These are phyloP conservation scores for Trachurus trachurus DNA, from an alignment of 2,797 vertebrate genomes.

Conservation along the genomic window DNA sequence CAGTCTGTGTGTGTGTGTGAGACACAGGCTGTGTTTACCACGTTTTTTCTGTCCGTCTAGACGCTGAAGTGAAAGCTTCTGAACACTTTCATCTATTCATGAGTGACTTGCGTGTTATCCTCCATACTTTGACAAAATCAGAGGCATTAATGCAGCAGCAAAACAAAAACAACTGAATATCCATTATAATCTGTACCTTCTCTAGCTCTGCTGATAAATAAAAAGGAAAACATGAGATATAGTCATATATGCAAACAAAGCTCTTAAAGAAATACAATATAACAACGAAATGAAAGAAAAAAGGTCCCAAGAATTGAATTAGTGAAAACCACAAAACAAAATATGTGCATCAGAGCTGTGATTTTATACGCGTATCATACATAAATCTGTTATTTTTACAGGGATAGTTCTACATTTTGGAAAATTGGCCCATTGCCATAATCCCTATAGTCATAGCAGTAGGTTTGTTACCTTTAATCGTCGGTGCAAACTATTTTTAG, in stretches of 20 bases:
- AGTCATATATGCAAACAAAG: background rate
- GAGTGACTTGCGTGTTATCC: background rate
- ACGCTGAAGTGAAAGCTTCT: conserved; percentile 16
- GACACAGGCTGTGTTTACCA: background rate
- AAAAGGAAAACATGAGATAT: background rate
- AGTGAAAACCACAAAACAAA: no score
- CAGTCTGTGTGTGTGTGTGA: background rate
- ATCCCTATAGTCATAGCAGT: no score
- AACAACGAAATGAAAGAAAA: background rate
- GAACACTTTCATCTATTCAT: background rate
- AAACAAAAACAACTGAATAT: background rate
- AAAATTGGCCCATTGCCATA: no score
- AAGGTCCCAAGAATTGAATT: no score
- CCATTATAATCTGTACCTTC: background rate
- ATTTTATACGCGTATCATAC: conserved; percentile 22
- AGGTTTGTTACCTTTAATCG: no score
- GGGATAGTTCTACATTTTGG: no score
- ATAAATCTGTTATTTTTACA: conserved; percentile 41
- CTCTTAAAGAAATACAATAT: background rate
- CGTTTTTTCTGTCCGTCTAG: conserved; percentile 31
- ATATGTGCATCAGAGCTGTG: background rate
- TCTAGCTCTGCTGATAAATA: background rate
- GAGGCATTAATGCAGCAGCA: background rate
- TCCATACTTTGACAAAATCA: background rate
- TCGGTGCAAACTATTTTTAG: no score